Evolutionary conservation across 2,797 vertebrate species (phyloP), one percentile per base, ranked within the genome.

Genomic region (Muscicapa comitata): DNA sequence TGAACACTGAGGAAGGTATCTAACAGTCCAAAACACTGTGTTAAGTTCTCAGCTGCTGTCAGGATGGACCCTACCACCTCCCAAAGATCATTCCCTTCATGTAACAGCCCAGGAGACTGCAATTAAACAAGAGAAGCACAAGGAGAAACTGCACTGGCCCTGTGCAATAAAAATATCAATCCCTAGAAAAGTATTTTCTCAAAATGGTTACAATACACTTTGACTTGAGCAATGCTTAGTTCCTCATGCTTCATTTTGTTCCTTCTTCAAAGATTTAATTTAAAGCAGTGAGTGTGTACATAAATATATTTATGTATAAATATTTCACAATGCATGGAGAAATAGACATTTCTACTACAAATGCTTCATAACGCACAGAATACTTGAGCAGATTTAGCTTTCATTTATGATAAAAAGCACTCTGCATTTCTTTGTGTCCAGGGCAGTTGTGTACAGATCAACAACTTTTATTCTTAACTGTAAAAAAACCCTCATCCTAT

Each of bases 1-100:
- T 97, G 82, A 98, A 95, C 96, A 94, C 75, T 92, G 89, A 94
- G 83, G 28, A 96, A 97, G 72, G 87, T 61, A 86, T 61, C 86
- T 47, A 91, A 38, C 26, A 67, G 43, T 65, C 51, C 65, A 73
- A 45, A 92, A 74, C 20, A 33, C 42, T 28, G 40, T 8, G 58
- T n/a, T 37, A 85, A 48, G n/a, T 42, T 86, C 33, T 72, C 51
- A 67, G 55, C 40, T 72, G 26, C 15, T 21, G 45, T 6, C 48
- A 37, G 50, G 23, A 33, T n/a, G 28, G 53, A 63, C n/a, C 21
- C 40, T 71, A 58, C 7, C 33, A 57, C 50, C 50, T 86, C 23
- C 28, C 73, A 61, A 18, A 81, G 21, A 45, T 15, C 23, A 62
- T 26, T 48, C 67, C 75, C 61, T 57, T 65, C 23, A 62, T 26